Conservation (phyloP, 2,888 invertebrate genomes). For the Lasioglossum oenotherae region DNA sequence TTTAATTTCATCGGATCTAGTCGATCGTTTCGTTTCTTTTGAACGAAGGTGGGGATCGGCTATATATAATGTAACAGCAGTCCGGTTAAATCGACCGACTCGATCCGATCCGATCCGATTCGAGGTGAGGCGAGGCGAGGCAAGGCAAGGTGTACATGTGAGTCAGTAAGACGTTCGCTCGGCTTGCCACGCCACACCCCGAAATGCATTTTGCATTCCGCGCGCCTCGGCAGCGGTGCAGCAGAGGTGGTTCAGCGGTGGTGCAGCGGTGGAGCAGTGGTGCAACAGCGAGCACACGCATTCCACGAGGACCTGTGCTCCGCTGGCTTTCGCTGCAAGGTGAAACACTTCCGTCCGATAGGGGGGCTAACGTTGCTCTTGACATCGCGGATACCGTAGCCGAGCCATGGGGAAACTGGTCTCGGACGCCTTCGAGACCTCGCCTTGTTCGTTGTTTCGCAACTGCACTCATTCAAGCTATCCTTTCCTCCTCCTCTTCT, state of each 20-base stretch:
- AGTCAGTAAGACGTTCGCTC: constrained; percentile 78
- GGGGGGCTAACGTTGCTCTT: constrained; percentile 4
- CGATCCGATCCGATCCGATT: neutral
- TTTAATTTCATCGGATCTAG: neutral
- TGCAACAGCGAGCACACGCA: constrained; percentile 46
- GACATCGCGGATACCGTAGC: constrained; percentile 5
- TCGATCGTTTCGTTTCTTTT: neutral
- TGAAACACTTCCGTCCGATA: constrained; percentile 55
- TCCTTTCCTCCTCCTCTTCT: neutral
- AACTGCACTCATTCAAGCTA: neutral
- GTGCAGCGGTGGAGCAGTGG: constrained; percentile 34
- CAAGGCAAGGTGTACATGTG: constrained; percentile 65
- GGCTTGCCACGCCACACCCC: constrained; percentile 74
- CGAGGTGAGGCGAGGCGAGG: neutral
- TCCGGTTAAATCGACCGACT: constrained; percentile 36
- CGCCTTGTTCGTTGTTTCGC: neutral
- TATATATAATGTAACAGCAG: constrained; percentile 12
- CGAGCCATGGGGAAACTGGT: constrained; percentile 2
- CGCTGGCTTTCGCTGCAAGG: constrained; percentile 54
- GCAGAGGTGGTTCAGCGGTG: constrained; percentile 36
- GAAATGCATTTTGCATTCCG: constrained; percentile 76
- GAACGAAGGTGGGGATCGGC: neutral
- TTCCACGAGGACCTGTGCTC: constrained; percentile 50
- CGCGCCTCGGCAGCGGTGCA: constrained; percentile 39
- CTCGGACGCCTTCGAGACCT: neutral